Evolutionary conservation across 2,888 invertebrate genomes (phyloP).

Genomic region (Hydraecia micacea): DNA sequence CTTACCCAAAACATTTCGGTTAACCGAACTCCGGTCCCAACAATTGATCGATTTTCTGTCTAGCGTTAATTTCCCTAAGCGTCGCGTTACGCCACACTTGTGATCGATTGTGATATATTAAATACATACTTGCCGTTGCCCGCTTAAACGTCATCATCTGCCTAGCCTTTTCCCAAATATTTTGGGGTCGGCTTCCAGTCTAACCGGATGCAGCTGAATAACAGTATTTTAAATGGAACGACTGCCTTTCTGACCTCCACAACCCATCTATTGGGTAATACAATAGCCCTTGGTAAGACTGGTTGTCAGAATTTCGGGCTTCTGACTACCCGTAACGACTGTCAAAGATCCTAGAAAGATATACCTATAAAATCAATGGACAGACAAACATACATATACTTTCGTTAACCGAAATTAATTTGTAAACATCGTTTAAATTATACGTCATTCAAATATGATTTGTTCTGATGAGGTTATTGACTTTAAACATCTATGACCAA

Average conservation of each 20-base stretch:
- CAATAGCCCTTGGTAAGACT: too few relatives aligned
- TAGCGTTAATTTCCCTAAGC: slow-evolving; percentile 7
- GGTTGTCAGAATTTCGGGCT: too few relatives aligned
- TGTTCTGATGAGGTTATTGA: slow-evolving; percentile 50
- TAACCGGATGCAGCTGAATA: too few relatives aligned
- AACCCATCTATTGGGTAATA: too few relatives aligned
- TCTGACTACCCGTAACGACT: too few relatives aligned
- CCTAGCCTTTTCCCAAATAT: too few relatives aligned
- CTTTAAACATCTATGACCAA: slow-evolving; percentile 9
- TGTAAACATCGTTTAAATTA: neutral
- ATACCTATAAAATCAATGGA: neutral
- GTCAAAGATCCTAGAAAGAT: too few relatives aligned
- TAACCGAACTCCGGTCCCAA: neutral
- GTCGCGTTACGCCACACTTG: neutral
- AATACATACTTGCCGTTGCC: neutral
- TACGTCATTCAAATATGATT: slow-evolving; percentile 18
- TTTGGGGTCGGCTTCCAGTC: too few relatives aligned
- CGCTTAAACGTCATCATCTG: neutral
- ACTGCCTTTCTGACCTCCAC: too few relatives aligned
- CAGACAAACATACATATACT: neutral
- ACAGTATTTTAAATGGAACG: too few relatives aligned
- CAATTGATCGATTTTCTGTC: slow-evolving; percentile 28
- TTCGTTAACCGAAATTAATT: neutral
- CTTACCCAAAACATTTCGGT: slow-evolving; percentile 15
- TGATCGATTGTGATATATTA: slow-evolving; percentile 36